These are phyloP conservation scores for Theristus sp. DNA, from an alignment of 2,888 invertebrate genomes.

Conservation along the genomic window DNA sequence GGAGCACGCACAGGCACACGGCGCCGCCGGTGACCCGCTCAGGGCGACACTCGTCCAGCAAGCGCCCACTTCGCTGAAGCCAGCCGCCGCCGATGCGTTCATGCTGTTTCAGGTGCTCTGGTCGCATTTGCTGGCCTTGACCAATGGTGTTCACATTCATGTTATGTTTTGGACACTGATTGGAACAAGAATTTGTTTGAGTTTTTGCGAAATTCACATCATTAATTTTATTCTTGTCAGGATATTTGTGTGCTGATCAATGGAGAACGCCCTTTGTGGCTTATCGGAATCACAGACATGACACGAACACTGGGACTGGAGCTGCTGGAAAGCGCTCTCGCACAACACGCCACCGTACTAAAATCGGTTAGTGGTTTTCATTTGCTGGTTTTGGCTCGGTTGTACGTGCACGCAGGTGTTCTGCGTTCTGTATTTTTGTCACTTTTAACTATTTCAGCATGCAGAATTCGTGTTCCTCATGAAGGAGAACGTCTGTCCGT, in stretches of 20 bases:
- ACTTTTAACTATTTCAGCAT: conserved; percentile 50
- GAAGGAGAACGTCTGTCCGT: conserved; percentile 87
- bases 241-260: conserved; percentile 89
- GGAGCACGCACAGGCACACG: neutral
- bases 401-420: too few relatives aligned
- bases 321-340: conserved; percentile 73
- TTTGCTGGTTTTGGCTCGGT: too few relatives aligned
- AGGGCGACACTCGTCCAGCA: conserved; percentile 39
- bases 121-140: too few relatives aligned
- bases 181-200: neutral
- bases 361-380: too few relatives aligned
- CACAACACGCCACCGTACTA: conserved; percentile 34
- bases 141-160: too few relatives aligned
- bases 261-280: conserved; percentile 85
- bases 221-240: conserved; percentile 36
- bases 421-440: too few relatives aligned
- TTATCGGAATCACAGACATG: conserved; percentile 87
- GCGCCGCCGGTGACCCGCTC: conserved; percentile 19
- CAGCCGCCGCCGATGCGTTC: conserved; percentile 81
- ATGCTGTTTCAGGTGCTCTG: conserved; percentile 73
- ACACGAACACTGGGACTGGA: conserved; percentile 90
- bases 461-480: conserved; percentile 77
- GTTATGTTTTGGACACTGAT: too few relatives aligned
- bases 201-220: too few relatives aligned
- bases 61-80: conserved; percentile 60